A percentile compares a stretch with the other conserved stretches of the same genome.
Evolutionary conservation across 2,888 invertebrate genomes (phyloP).

Genomic region (Epistrophella euchroma): DNA sequence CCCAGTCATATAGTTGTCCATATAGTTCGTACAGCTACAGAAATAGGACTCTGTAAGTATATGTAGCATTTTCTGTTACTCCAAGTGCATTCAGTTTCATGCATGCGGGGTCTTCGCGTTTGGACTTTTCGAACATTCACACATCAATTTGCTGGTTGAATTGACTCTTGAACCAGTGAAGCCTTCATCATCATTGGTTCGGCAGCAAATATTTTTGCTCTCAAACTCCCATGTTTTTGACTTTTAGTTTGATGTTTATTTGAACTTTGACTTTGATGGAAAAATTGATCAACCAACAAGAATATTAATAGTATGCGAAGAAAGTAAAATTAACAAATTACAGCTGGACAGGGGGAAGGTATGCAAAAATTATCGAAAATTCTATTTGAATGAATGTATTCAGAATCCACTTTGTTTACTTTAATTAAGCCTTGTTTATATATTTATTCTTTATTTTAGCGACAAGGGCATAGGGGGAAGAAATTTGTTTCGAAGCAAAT

Average conservation of each 20-base stretch:
- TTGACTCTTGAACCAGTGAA: slow-evolving; percentile 66
- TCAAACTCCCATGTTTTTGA: slow-evolving; percentile 16
- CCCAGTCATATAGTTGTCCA: slow-evolving; percentile 35
- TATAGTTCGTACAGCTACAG: not conserved
- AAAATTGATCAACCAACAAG: slow-evolving; percentile 40
- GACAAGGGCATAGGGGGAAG: too few species aligned
- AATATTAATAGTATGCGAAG: slow-evolving; percentile 1
- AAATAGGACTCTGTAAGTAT: slow-evolving; percentile 40
- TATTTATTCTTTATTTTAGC: too few species aligned
- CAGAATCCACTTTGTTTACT: too few species aligned
- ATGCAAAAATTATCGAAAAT: too few species aligned
- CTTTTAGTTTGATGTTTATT: slow-evolving; percentile 41
- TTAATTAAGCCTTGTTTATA: too few species aligned
- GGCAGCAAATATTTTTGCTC: slow-evolving; percentile 22
- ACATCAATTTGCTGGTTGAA: slow-evolving; percentile 74
- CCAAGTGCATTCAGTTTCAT: slow-evolving; percentile 49
- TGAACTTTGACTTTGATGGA: slow-evolving; percentile 7
- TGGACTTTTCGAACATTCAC: slow-evolving; percentile 72
- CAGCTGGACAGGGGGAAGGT: not conserved
- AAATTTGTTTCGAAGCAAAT: too few species aligned
- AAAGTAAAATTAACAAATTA: slow-evolving; percentile 19
- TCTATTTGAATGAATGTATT: too few species aligned
- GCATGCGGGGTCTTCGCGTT: slow-evolving; percentile 55
- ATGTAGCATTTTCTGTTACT: slow-evolving; percentile 26
- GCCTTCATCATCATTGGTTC: slow-evolving; percentile 18